Percentiles rank a stretch among this genome's conserved stretches.
Evolutionary conservation across 2,797 vertebrate genomes (phyloP).

Genomic region (Anniella stebbinsi): DNA sequence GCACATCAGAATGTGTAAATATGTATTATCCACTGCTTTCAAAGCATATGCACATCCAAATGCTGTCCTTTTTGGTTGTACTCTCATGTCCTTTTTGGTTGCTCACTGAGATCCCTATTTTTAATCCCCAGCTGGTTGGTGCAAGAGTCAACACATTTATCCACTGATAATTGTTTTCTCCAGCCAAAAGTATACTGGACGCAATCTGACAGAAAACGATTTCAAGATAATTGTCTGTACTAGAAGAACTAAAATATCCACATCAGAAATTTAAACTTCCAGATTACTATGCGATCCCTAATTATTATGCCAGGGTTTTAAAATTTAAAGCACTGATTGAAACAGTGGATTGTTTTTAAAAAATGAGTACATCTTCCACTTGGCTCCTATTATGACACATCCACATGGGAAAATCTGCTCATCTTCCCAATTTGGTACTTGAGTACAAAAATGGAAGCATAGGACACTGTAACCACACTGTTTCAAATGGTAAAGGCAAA

Average conservation of each 20-base stretch:
- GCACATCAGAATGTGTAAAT: not conserved
- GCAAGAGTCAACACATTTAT: not conserved
- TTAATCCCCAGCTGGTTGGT: not conserved
- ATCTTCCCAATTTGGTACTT: not conserved
- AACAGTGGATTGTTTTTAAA: not conserved
- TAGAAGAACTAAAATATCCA: not conserved
- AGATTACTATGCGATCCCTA: not conserved
- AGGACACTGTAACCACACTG: not conserved
- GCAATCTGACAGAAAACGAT: not conserved
- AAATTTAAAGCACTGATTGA: not conserved
- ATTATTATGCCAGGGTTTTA: not conserved
- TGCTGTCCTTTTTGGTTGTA: not conserved
- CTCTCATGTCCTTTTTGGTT: conserved; percentile 4
- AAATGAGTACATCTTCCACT: not conserved
- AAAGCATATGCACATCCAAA: not conserved
- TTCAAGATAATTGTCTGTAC: not conserved
- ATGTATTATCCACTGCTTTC: not conserved
- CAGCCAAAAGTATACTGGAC: not conserved
- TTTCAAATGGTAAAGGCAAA: not conserved
- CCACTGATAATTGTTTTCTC: no score
- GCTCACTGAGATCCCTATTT: not conserved
- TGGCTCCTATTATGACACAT: not conserved
- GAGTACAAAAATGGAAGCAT: not conserved
- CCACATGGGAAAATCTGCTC: not conserved
- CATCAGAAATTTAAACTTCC: not conserved